These are phyloP conservation scores for Aegithalos caudatus DNA, from an alignment of 2,113 vertebrate species.

Conservation along the genomic window DNA sequence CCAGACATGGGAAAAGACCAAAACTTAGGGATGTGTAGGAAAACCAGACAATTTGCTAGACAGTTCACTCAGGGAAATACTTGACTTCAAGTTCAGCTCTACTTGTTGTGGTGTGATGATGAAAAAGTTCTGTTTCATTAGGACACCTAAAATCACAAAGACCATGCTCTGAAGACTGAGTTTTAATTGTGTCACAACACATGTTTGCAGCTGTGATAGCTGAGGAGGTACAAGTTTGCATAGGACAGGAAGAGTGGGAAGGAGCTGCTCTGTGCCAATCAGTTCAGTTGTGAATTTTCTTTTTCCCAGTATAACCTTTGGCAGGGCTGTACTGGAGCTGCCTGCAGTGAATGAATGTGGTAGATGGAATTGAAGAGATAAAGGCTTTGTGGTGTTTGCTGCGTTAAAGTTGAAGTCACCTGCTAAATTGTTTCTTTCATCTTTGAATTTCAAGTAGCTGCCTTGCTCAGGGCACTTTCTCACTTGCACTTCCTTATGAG, in stretches of 20 bases:
- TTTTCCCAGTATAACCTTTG: neutral
- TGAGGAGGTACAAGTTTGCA: neutral
- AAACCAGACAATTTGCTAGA: neutral
- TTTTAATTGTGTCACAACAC: neutral
- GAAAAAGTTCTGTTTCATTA: neutral
- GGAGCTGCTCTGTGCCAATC: neutral
- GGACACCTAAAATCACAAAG: neutral
- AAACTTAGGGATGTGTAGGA: accelerated
- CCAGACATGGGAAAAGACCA: neutral
- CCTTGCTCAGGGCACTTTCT: neutral
- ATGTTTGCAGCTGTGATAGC: neutral
- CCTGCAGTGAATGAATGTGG: neutral
- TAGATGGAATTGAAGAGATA: neutral
- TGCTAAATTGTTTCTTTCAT: slow-evolving; percentile 5
- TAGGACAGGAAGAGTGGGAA: neutral
- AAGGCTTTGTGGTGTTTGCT: neutral
- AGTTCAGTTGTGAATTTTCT: neutral
- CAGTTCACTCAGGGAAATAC: neutral
- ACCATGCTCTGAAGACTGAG: neutral
- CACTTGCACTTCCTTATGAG: neutral
- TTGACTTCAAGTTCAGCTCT: neutral
- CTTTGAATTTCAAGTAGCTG: neutral
- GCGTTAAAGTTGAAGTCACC: neutral
- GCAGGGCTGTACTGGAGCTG: neutral
- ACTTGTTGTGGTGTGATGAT: neutral